Evolutionary conservation across 2,113 vertebrate species (phyloP), one percentile per base, ranked within the genome.

Genomic region (Brachionichthys hirsutus): DNA sequence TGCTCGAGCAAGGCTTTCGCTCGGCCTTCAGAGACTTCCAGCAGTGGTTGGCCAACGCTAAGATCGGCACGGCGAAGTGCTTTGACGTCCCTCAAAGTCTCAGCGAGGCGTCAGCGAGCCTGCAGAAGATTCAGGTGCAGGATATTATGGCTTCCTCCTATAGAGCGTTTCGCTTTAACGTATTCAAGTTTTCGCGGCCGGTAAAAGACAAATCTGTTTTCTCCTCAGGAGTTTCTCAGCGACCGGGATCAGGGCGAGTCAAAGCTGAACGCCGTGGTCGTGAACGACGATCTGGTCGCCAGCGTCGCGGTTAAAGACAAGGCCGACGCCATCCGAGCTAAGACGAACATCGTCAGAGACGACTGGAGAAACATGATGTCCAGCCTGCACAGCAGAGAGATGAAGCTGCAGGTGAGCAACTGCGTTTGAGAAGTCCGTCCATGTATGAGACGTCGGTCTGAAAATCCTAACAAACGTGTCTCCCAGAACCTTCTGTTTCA

Each of bases 1-100:
- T 92, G 56, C 89, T 98, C 81, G 94, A 97, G 18, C 94, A 98
- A 72, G 89, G 93, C 9, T 98, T 98, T 78, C 93, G 89, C 41
- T 91, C 77, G 0, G 82, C 90, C 40, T 93, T 92, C 83, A 92
- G 95, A 69, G 95, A 97, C 46, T 98, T 98, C 79, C 95, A 98
- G 78, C 95, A 98, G 64, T 99, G 97, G 96, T 62, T 99, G 78
- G 92, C 98, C 57, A 96, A 92, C 44, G 91, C 95, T 47, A 97
- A 94, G 86, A 93, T 98, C 81, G 92, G 91, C 62, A 98, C 94
- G 0, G 93, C 95, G 75, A 98, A 98, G 69, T 98, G 95, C 75
- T 98, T 98, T 53, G 96, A 99, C 0, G 84, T 92, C 1, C 95
- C 96, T 78, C 93, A 97, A 51, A 97, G 90, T 84, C 78, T 96